Base-by-base conservation (phyloP, 2,797 vertebrate genomes). In the Threskiornis aethiopicus region DNA sequence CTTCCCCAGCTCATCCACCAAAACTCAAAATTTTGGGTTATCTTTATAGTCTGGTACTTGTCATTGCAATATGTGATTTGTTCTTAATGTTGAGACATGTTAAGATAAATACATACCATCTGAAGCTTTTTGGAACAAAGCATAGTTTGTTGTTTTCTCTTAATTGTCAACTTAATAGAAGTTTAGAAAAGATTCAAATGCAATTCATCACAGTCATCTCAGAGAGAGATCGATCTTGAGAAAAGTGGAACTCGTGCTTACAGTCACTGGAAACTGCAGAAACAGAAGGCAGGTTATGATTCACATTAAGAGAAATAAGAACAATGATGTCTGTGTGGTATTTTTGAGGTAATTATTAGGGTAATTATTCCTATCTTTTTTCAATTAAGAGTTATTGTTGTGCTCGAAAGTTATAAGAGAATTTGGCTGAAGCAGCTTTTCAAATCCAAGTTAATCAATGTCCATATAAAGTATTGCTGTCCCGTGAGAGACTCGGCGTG, bases 401-500 rank as follows among this genome's bases (percentile, higher is more conserved):
- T 54, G 14, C 8, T 82, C 13, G 16, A 55, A 69, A 66, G 3
- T 70, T 59, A 21, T 31, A 71, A 41, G 5, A 39, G 37, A 61
- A 59, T 57, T 73, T 84, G 44, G 6, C 33, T 47, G 66, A 83
- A 84, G 31, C 15, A 73, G 33, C 25, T 81, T 79, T 69, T 81
- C 29, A 51, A 87, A 49, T 15, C n/a, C 69, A 39, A 75, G 44
- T 39, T 70, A 0, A 0, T 31, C 55, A 41, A 33, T 42, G 31
- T 59, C 57, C 7, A 0, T 54, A 33, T 42, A n/a, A 77, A 58
- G 31, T 9, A 5, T 25, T 72, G 47, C 21, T 84, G 81, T 64
- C 90, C 59, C 4, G 0, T 28, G 70, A 80, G 65, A 90, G 26
- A 26, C 47, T 28, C 28, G 1, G 39, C 0, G 0, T 75, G 85